Evolutionary conservation across 1,140 invertebrate species (phyloP).

Genomic region (Bombus superbus): DNA sequence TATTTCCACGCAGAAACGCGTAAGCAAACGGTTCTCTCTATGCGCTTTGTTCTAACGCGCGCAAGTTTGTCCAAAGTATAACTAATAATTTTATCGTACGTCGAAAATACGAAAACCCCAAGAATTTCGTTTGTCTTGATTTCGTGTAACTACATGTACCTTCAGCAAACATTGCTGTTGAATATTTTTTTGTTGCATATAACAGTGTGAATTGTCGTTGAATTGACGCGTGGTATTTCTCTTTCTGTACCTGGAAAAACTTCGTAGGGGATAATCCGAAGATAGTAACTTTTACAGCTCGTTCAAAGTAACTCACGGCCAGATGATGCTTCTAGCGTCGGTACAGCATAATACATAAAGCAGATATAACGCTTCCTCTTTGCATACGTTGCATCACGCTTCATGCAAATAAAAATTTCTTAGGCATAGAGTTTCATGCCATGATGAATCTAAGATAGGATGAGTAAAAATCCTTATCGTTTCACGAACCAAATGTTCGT

Average conservation of each 20-base stretch:
- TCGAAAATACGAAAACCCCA: no score
- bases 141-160: no score
- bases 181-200: no score
- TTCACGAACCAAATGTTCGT: neutral
- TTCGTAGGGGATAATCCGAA: no score
- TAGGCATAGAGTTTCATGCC: neutral
- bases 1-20: slow-evolving; percentile 16
- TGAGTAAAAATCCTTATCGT: slow-evolving; percentile 4
- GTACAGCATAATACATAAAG: no score
- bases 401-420: neutral
- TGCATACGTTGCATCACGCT: neutral
- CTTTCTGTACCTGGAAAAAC: no score
- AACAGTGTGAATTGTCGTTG: no score
- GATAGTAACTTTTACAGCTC: neutral
- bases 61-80: neutral
- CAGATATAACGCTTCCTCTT: no score
- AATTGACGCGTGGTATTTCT: no score
- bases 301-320: neutral
- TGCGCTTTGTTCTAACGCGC: neutral
- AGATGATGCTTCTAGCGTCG: neutral
- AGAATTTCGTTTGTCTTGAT: no score
- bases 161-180: no score
- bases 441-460: slow-evolving; percentile 7
- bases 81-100: neutral
- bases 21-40: neutral